These are phyloP conservation scores for Phoebastria nigripes DNA, from an alignment of 2,797 vertebrate genomes.

Conservation along the genomic window DNA sequence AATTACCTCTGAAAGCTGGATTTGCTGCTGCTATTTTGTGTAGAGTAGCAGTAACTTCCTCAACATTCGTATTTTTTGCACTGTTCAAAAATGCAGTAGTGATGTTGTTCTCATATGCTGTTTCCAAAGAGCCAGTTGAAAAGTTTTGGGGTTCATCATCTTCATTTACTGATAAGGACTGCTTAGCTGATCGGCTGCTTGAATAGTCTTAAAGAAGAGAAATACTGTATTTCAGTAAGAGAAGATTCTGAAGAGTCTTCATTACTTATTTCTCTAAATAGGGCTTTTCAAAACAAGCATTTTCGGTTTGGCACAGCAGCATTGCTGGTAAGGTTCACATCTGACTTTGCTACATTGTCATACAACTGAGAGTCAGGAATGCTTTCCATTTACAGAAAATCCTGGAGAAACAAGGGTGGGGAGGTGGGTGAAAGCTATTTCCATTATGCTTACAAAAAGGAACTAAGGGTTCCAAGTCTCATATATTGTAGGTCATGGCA, in stretches of 20 bases:
- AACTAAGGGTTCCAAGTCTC: background rate
- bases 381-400: background rate
- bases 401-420: background rate
- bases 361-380: background rate
- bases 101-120: background rate
- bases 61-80: conserved; percentile 53
- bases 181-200: background rate
- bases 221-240: background rate
- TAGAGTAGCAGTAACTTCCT: conserved; percentile 54
- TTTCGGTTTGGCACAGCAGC: background rate
- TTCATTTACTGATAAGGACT: background rate
- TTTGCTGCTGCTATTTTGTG: conserved; percentile 58
- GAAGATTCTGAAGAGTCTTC: background rate
- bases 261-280: background rate
- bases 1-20: conserved; percentile 68
- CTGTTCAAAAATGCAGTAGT: conserved; percentile 45
- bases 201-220: background rate
- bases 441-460: background rate
- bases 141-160: background rate
- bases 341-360: background rate
- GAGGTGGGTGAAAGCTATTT: background rate
- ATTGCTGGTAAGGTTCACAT: background rate
- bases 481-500: background rate
- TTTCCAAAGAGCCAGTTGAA: background rate
- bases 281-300: background rate